Evolutionary conservation across 2,888 invertebrate species (phyloP).

Genomic region (Cataglyphis livida): DNA sequence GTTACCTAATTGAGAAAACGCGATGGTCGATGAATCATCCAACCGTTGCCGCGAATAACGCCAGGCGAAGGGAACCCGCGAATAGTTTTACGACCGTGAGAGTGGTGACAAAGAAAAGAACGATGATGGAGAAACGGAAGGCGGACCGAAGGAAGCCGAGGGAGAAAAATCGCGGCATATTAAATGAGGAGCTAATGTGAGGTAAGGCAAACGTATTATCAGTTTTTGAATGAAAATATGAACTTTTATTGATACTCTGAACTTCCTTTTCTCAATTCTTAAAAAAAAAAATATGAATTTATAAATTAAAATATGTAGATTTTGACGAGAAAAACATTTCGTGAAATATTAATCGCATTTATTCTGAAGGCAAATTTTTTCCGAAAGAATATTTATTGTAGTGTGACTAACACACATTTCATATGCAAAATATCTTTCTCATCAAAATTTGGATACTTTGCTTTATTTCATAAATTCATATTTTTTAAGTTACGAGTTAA

Average conservation of each 20-base stretch:
- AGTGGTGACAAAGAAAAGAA: slow-evolving; percentile 58
- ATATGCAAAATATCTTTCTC: background rate
- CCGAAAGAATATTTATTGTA: background rate
- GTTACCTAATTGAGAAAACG: slow-evolving; percentile 84
- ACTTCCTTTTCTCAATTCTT: background rate
- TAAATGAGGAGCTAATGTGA: background rate
- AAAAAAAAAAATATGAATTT: background rate
- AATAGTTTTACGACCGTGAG: slow-evolving; percentile 76
- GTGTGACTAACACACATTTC: background rate
- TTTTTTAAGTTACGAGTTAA: background rate
- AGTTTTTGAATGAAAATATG: background rate
- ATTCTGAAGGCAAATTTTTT: background rate
- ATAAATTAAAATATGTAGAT: background rate
- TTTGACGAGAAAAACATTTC: background rate
- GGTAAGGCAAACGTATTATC: no score
- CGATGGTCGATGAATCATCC: slow-evolving; percentile 83
- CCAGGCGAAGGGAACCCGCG: slow-evolving; percentile 65
- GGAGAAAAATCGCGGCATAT: background rate
- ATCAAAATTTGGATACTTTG: background rate
- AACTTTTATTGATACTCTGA: background rate
- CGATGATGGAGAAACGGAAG: slow-evolving; percentile 41
- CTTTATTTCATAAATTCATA: background rate
- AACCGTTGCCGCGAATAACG: slow-evolving; percentile 72
- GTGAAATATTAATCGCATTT: background rate
- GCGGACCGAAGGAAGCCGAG: slow-evolving; percentile 9